phyloP scores from a whole-genome alignment of 2,797 vertebrate genomes.

The Uromys caudimaculatus region DNA sequence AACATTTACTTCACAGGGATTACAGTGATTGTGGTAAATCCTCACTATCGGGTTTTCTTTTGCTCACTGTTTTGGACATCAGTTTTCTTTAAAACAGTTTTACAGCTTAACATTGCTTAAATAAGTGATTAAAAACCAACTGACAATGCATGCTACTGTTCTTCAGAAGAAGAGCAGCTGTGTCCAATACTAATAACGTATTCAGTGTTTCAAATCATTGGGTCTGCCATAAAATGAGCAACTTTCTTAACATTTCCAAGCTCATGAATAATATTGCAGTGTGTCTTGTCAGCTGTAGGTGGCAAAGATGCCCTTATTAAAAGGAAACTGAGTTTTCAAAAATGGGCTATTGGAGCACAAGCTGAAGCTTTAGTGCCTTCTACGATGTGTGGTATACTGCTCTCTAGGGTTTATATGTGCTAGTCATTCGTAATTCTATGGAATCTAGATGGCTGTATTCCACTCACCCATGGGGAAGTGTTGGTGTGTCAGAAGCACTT shows the following conservation, averaged over 20 bases:
- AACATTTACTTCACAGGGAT: constrained; percentile 80
- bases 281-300: constrained; percentile 84
- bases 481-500: constrained; percentile 72
- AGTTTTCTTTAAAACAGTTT: constrained; percentile 83
- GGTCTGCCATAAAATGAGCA: constrained; percentile 80
- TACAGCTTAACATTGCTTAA: constrained; percentile 83
- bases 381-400: constrained; percentile 85
- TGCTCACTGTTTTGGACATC: constrained; percentile 81
- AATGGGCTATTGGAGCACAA: constrained; percentile 87
- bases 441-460: constrained; percentile 79
- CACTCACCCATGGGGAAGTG: constrained; percentile 74
- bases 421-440: constrained; percentile 73
- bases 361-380: constrained; percentile 90
- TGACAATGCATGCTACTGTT: constrained; percentile 86
- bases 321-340: constrained; percentile 79
- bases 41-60: constrained; percentile 82
- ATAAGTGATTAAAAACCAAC: constrained; percentile 83
- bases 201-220: constrained; percentile 80
- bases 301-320: constrained; percentile 84
- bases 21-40: constrained; percentile 82
- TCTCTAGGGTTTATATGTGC: constrained; percentile 85
- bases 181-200: constrained; percentile 80
- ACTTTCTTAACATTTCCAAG: constrained; percentile 78
- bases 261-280: constrained; percentile 83
- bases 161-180: constrained; percentile 77